phyloP scores from a whole-genome alignment of 1,140 invertebrate species.

The Coenobita brevimanus region DNA sequence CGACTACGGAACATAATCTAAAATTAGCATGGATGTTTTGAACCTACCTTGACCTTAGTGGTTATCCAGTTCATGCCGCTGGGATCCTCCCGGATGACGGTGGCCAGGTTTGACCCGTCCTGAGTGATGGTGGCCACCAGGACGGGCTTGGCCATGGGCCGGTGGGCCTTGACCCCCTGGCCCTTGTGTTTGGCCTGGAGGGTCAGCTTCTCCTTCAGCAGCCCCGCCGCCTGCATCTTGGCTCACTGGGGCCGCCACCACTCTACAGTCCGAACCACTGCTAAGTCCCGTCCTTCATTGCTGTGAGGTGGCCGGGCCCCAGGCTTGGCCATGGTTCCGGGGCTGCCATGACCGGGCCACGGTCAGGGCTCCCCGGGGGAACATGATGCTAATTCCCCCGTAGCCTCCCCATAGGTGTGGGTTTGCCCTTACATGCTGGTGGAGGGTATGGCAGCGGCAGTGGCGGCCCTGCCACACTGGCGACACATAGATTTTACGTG shows the following conservation, averaged over 20 bases:
- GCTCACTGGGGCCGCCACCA: not conserved
- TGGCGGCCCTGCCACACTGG: too few species aligned
- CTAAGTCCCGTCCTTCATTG: not conserved
- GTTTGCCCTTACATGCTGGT: not conserved
- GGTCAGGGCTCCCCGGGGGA: slow-evolving; percentile 18
- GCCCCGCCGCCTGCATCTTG: slow-evolving; percentile 67
- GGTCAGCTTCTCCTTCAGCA: slow-evolving; percentile 56
- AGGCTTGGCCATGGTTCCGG: not conserved
- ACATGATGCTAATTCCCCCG: not conserved
- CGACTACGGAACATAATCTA: too few species aligned
- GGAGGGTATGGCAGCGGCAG: not conserved
- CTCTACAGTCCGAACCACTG: not conserved
- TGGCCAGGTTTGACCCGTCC: slow-evolving; percentile 63
- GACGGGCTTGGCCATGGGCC: slow-evolving; percentile 68
- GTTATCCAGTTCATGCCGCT: slow-evolving; percentile 65
- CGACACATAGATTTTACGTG: too few species aligned
- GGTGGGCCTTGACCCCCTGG: slow-evolving; percentile 37
- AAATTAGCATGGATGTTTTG: too few species aligned
- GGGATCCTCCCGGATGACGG: slow-evolving; percentile 53
- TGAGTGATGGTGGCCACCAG: slow-evolving; percentile 67
- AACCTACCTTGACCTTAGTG: slow-evolving; percentile 58
- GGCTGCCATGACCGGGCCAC: not conserved
- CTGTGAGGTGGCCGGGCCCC: not conserved
- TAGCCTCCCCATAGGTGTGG: not conserved
- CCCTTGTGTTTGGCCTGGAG: not conserved